Evolutionary conservation across 2,888 invertebrate species (phyloP).

Genomic region (Phortica okadai): DNA sequence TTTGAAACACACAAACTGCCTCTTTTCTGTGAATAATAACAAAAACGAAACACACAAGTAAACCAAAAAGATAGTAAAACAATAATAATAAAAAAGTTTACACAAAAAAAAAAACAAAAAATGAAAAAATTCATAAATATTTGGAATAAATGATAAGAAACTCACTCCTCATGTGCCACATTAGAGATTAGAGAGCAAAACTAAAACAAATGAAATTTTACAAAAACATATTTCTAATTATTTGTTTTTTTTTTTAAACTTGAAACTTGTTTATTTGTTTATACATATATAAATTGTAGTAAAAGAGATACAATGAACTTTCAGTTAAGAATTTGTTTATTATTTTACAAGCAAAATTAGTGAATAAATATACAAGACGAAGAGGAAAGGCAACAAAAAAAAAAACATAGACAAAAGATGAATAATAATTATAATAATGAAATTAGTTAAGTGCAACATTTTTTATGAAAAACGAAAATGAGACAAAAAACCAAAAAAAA

Average conservation of each 20-base stretch:
- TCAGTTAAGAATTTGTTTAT: no score
- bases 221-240: no score
- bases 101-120: conserved; percentile 32
- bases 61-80: conserved; percentile 19
- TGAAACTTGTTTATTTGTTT: neutral
- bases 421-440: neutral
- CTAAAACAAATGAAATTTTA: conserved; percentile 1
- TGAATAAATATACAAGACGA: no score
- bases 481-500: conserved; percentile 46
- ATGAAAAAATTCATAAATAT: conserved; percentile 33
- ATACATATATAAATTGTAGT: neutral
- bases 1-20: conserved; percentile 36
- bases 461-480: conserved; percentile 35
- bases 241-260: no score
- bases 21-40: conserved; percentile 13
- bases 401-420: no score
- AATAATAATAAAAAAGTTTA: conserved; percentile 17
- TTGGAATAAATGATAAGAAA: conserved; percentile 43
- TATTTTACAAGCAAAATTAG: no score
- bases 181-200: conserved; percentile 29
- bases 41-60: neutral
- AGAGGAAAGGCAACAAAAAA: no score
- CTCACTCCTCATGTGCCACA: conserved; percentile 50
- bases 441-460: neutral
- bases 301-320: no score